Evolutionary conservation across 2,888 invertebrate genomes (phyloP).

Genomic region (Sturmia bella): DNA sequence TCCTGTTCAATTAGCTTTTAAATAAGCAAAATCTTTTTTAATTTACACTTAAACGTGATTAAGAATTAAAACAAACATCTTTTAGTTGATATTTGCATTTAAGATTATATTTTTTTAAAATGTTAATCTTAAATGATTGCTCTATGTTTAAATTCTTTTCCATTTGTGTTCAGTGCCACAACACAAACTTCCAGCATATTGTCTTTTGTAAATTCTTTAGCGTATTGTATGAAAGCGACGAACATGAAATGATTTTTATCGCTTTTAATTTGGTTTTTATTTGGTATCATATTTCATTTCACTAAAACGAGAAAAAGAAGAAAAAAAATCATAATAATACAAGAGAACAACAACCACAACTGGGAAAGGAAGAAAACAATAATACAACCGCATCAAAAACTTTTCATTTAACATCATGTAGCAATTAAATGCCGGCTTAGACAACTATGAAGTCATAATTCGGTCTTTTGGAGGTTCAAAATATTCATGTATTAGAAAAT

Average conservation of each 20-base stretch:
- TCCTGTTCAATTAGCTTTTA: too few species aligned
- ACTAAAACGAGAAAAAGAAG: slow-evolving; percentile 45
- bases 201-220: slow-evolving; percentile 44
- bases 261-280: slow-evolving; percentile 81
- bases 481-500: too few species aligned
- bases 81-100: not conserved
- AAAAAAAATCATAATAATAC: too few species aligned
- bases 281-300: slow-evolving; percentile 79
- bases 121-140: not conserved
- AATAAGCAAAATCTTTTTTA: too few species aligned
- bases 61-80: too few species aligned
- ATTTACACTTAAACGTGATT: too few species aligned
- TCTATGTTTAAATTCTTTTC: slow-evolving; percentile 14
- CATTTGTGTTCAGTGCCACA: not conserved
- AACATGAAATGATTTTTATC: slow-evolving; percentile 75
- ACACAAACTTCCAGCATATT: slow-evolving; percentile 26
- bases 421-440: slow-evolving; percentile 10
- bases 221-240: slow-evolving; percentile 52
- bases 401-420: slow-evolving; percentile 13
- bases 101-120: not conserved
- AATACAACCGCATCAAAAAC: slow-evolving; percentile 43
- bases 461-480: slow-evolving; percentile 40
- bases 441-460: slow-evolving; percentile 34
- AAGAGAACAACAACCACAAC: slow-evolving; percentile 31
- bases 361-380: slow-evolving; percentile 18